Percentiles rank a stretch among this genome's conserved stretches.
Conservation (phyloP, 2,113 vertebrate species). For the Proteles cristata region DNA sequence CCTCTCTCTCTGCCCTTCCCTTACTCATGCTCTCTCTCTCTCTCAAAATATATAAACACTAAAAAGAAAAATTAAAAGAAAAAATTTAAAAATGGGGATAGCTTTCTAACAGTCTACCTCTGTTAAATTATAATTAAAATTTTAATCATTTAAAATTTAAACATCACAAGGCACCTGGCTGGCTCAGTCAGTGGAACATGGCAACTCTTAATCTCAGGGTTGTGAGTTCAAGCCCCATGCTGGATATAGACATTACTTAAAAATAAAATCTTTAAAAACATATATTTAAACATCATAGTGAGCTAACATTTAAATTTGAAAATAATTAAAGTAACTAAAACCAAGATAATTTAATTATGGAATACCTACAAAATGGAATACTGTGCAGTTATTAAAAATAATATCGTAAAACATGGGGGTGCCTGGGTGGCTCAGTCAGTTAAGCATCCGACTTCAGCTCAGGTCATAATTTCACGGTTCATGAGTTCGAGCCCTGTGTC, state of each 20-base stretch:
- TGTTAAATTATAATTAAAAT: conserved; percentile 50
- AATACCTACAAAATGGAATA: background rate
- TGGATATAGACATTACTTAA: no score
- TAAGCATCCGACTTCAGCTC: no score
- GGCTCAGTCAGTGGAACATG: background rate
- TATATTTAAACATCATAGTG: background rate
- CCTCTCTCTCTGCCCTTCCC: no score
- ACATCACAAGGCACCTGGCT: background rate
- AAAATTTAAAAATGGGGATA: background rate
- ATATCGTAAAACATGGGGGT: background rate
- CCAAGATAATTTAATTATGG: background rate
- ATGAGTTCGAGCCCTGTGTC: no score
- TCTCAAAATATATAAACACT: background rate
- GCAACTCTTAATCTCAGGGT: background rate
- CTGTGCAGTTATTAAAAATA: background rate
- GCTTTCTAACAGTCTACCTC: background rate
- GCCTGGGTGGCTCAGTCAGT: no score
- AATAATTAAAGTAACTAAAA: conserved; percentile 23
- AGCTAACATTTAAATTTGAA: conserved; percentile 29
- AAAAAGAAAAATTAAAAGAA: no score
- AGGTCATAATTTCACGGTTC: no score
- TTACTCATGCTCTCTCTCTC: background rate
- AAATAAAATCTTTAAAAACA: background rate
- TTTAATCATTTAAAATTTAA: conserved; percentile 45
- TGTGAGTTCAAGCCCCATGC: background rate